Conservation (phyloP, 2,888 invertebrate genomes). For the Latrodectus hesperus region DNA sequence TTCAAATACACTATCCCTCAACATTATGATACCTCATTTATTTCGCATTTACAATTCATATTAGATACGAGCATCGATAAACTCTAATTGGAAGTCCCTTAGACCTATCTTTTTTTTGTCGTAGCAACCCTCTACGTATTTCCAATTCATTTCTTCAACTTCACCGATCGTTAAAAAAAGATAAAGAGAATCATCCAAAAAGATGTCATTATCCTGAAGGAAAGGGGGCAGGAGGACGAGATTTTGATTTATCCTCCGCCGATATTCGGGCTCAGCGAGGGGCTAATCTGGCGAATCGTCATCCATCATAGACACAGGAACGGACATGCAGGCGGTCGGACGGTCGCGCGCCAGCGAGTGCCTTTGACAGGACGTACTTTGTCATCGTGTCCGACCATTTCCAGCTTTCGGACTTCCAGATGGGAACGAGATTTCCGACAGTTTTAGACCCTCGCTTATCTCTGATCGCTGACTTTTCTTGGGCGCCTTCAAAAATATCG, state of each 20-base stretch:
- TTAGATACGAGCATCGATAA: not conserved
- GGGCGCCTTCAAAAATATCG: not conserved
- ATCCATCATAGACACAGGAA: slow-evolving; percentile 29
- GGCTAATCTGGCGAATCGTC: slow-evolving; percentile 19
- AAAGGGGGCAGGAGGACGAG: not conserved
- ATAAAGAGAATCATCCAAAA: slow-evolving; percentile 15
- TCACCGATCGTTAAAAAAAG: slow-evolving; percentile 1
- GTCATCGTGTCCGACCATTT: slow-evolving; percentile 5
- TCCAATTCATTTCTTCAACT: not conserved
- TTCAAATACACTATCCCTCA: too few relatives aligned
- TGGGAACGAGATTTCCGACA: not conserved
- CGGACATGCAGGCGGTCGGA: not conserved
- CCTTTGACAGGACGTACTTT: slow-evolving; percentile 38
- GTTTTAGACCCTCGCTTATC: not conserved
- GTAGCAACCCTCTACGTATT: not conserved
- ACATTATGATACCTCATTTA: too few relatives aligned
- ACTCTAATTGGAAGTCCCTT: slow-evolving; percentile 12
- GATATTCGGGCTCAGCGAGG: slow-evolving; percentile 32
- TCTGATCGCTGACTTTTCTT: not conserved
- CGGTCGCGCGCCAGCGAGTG: slow-evolving; percentile 4
- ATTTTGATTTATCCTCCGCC: slow-evolving; percentile 42
- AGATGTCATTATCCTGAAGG: slow-evolving; percentile 33
- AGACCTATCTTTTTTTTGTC: too few relatives aligned
- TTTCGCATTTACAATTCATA: too few relatives aligned
- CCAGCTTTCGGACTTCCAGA: not conserved